These are phyloP conservation scores for Drosophila trichaetosa DNA, from an alignment of 2,888 invertebrate species.

Conservation along the genomic window DNA sequence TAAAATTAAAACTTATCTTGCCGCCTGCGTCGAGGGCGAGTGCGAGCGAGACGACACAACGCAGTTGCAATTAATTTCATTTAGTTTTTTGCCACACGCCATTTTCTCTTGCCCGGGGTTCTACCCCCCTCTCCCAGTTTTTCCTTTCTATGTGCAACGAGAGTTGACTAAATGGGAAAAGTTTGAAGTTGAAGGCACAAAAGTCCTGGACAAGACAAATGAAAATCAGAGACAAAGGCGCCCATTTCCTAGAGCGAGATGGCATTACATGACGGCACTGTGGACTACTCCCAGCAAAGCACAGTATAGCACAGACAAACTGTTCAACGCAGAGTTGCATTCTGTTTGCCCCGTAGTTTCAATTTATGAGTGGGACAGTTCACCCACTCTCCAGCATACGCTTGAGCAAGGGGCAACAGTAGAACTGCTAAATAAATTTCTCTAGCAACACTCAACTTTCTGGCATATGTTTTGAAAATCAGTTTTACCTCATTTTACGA, in stretches of 20 bases:
- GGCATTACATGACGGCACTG: conserved; percentile 9
- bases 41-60: conserved; percentile 45
- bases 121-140: conserved; percentile 1
- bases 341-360: conserved; percentile 18
- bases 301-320: conserved; percentile 13
- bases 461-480: conserved; percentile 24
- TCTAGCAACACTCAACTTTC: conserved; percentile 31
- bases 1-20: conserved; percentile 72
- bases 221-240: conserved; percentile 55
- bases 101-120: conserved; percentile 43
- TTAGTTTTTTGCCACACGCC: conserved; percentile 75
- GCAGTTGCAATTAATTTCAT: conserved; percentile 79
- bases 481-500: conserved; percentile 17
- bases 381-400: neutral
- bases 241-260: conserved; percentile 28
- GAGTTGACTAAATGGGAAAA: conserved; percentile 78
- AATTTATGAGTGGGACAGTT: conserved; percentile 34
- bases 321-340: conserved; percentile 34
- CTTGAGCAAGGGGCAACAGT: conserved; percentile 1
- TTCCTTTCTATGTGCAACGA: conserved; percentile 37
- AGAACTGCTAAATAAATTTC: conserved; percentile 31
- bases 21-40: conserved; percentile 10
- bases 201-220: conserved; percentile 74
- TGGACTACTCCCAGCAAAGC: conserved; percentile 8
- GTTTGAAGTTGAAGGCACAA: conserved; percentile 75